phyloP scores from a whole-genome alignment of 2,113 vertebrate species.

The Bagarius yarrelli region DNA sequence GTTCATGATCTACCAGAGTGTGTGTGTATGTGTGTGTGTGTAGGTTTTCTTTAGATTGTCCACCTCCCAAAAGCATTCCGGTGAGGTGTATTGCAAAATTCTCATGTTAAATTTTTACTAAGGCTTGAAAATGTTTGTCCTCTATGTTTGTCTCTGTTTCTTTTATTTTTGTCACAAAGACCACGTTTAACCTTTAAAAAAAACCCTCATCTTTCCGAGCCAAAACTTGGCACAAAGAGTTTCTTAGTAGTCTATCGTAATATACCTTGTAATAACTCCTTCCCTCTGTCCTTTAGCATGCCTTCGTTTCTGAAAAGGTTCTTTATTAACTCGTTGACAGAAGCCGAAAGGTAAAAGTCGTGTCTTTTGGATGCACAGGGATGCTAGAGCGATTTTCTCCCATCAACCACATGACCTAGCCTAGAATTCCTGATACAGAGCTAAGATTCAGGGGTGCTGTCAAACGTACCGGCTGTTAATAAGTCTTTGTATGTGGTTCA shows the following conservation, averaged over 20 bases:
- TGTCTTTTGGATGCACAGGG: slow-evolving; percentile 10
- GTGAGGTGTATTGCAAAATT: background rate
- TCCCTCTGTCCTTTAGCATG: background rate
- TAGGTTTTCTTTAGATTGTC: background rate
- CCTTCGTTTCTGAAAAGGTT: slow-evolving; percentile 46
- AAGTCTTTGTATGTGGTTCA: background rate
- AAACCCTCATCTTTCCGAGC: background rate
- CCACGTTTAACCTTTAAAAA: background rate
- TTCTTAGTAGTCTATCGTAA: background rate
- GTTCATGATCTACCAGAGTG: background rate
- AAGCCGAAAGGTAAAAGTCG: slow-evolving; percentile 33
- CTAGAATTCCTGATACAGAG: background rate
- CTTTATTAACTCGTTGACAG: slow-evolving; percentile 55
- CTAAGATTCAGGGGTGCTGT: background rate
- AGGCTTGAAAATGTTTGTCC: background rate
- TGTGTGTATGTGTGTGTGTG: background rate
- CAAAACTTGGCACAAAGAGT: background rate
- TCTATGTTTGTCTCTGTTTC: background rate
- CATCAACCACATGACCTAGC: slow-evolving; percentile 4
- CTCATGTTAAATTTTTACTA: background rate
- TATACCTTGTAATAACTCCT: background rate
- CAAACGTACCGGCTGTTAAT: background rate
- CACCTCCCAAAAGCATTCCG: background rate
- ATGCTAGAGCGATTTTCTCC: slow-evolving; percentile 23
- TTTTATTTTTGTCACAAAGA: background rate